These are phyloP conservation scores for Acomys russatus DNA, from an alignment of 2,797 vertebrate genomes.

Conservation along the genomic window DNA sequence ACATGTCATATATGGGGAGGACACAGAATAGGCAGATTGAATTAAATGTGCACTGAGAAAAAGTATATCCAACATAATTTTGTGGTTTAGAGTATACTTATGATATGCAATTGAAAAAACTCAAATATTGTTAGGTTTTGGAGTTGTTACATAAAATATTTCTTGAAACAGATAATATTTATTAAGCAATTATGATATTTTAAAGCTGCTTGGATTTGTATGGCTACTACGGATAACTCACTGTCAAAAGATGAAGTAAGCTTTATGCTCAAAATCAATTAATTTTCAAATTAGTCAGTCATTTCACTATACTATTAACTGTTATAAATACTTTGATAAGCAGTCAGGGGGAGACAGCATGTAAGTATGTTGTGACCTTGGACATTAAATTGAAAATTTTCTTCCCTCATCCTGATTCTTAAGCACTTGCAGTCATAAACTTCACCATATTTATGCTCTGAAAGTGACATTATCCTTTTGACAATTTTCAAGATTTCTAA, in stretches of 20 bases:
- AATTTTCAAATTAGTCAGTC: constrained; percentile 47
- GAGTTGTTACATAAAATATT: constrained; percentile 1
- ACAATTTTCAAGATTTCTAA: neutral
- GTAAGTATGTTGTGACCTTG: neutral
- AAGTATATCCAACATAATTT: neutral
- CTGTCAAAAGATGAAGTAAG: neutral
- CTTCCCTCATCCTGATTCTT: constrained; percentile 35
- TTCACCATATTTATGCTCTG: neutral
- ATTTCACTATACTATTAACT: constrained; percentile 5
- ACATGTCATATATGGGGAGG: neutral
- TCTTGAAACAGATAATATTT: constrained; percentile 12
- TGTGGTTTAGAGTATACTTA: neutral
- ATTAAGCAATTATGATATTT: constrained; percentile 46
- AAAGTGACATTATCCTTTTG: constrained; percentile 14
- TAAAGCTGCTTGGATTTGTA: neutral
- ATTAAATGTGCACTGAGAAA: neutral
- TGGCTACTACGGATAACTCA: neutral
- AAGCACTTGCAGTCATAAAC: neutral
- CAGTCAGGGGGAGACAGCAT: neutral
- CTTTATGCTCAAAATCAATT: constrained; percentile 4
- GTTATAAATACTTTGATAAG: constrained; percentile 30
- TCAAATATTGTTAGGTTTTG: constrained; percentile 2
- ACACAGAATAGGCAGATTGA: neutral
- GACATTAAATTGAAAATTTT: neutral
- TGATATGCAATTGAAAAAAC: neutral